Base-by-base conservation (phyloP, 2,888 invertebrate genomes). In the Spatulosminthurus flaviceps region DNA sequence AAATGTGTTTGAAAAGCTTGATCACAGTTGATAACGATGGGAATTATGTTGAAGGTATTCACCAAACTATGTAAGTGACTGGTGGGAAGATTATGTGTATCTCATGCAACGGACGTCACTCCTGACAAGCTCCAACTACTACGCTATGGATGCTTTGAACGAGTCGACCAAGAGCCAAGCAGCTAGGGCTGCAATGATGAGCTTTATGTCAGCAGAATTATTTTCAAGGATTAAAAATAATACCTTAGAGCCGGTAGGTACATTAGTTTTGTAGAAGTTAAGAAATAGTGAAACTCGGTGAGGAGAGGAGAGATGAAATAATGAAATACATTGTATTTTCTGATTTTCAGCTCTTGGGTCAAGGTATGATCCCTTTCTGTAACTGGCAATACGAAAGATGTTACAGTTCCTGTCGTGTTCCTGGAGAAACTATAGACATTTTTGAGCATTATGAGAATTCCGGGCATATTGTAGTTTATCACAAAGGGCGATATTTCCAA, bases 61-160 rank as follows among this genome's bases (percentile, higher is more conserved):
- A 0, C 93, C 93, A 82, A 96, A 96, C 88, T 96, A 98, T 89
- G 97, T 98, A 0, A 97, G 97, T 0, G 99, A 99, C 92, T 99
- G 99, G 99, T 99, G 99, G 99, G 99, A 99, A 88, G 97, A 99
- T 88, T 99, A 97, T 87, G 97, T 99, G 26, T 99, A 99, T 88
- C 91, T 99, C 42, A 91, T 97, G 77, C 97, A 98, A 21, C 92
- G 99, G 79, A 94, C 95, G 0, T 96, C 98, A 0, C 91, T 99
- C 70, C 97, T 99, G 95, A 95, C 99, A 82, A 98, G 98, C 89
- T 97, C 97, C 66, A 99, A 99, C 89, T 99, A 97, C 89, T 99
- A 99, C 88, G 98, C 96, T 76, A 94, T 96, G 76, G 96, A 96
- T 87, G 92, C 96, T 82, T 90, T 95, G 81, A 90, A 93, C 88